phyloP scores from a whole-genome alignment of 2,888 invertebrate species.

The Phaedon cochleariae region DNA sequence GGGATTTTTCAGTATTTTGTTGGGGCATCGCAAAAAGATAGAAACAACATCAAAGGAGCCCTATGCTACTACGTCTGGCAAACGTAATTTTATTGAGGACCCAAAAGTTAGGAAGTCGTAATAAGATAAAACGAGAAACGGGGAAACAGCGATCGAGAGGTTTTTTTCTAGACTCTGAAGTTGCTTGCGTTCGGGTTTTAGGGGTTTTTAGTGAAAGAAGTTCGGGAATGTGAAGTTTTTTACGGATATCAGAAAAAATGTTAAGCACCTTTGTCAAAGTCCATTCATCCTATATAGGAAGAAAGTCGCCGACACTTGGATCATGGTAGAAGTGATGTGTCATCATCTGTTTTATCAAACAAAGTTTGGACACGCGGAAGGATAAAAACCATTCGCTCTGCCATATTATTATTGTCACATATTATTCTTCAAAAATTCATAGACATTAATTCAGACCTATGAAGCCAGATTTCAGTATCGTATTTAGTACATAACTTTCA shows the following conservation, averaged over 20 bases:
- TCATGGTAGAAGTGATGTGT: too few species aligned
- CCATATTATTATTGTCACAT: too few species aligned
- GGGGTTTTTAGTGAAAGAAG: not conserved
- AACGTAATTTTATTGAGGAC: slow-evolving; percentile 2
- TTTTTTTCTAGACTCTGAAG: not conserved
- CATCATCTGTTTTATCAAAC: too few species aligned
- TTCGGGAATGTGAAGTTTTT: not conserved
- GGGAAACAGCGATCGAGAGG: not conserved
- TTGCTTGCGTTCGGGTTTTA: not conserved
- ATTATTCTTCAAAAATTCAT: too few species aligned
- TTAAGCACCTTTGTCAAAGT: not conserved
- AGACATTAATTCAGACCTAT: too few species aligned
- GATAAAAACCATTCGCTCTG: too few species aligned
- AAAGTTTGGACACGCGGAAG: too few species aligned
- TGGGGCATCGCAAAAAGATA: not conserved
- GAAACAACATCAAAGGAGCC: not conserved
- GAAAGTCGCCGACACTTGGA: too few species aligned
- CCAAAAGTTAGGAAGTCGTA: not conserved
- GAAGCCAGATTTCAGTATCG: too few species aligned
- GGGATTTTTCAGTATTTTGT: not conserved
- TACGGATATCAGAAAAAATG: not conserved
- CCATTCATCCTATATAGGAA: too few species aligned
- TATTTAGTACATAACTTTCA: too few species aligned
- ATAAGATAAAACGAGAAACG: not conserved
- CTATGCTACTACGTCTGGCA: not conserved